Percentiles rank a stretch among this genome's conserved stretches.
These are phyloP conservation scores for Sminthurides aquaticus DNA, from an alignment of 2,888 invertebrate genomes.

Conservation along the genomic window DNA sequence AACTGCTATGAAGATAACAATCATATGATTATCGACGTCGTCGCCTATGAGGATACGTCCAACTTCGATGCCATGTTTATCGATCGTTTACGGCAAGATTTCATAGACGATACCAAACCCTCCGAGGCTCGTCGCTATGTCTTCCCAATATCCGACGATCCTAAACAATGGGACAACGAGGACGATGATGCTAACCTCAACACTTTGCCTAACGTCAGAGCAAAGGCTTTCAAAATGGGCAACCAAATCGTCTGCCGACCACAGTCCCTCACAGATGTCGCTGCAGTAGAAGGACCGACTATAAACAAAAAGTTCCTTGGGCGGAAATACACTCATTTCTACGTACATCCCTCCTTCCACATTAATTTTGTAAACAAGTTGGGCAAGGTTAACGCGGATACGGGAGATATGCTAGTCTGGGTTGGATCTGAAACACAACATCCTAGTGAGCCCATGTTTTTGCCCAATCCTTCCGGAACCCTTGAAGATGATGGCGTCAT, in stretches of 20 bases:
- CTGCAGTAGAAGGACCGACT: slow-evolving; percentile 50
- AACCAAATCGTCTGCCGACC: slow-evolving; percentile 40
- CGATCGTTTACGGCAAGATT: slow-evolving; percentile 7
- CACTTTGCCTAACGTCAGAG: slow-evolving; percentile 45
- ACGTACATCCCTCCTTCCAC: slow-evolving; percentile 48
- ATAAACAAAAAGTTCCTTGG: slow-evolving; percentile 47
- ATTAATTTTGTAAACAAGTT: slow-evolving; percentile 45
- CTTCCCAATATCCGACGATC: slow-evolving; percentile 15
- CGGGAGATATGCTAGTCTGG: slow-evolving; percentile 24
- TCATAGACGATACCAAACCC: slow-evolving; percentile 14
- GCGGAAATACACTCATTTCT: slow-evolving; percentile 50
- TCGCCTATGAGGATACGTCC: slow-evolving; percentile 34
- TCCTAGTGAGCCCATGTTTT: slow-evolving; percentile 50
- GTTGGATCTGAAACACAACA: slow-evolving; percentile 38
- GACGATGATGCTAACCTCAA: slow-evolving; percentile 42
- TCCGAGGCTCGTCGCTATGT: slow-evolving; percentile 14
- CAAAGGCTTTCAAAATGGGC: slow-evolving; percentile 46
- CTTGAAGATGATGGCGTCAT: slow-evolving; percentile 49
- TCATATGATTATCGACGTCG: slow-evolving; percentile 46
- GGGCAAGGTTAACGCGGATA: slow-evolving; percentile 35
- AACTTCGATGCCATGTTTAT: slow-evolving; percentile 19
- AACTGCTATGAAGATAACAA: slow-evolving; percentile 49
- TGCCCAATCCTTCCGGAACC: slow-evolving; percentile 47
- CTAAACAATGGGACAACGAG: slow-evolving; percentile 42
- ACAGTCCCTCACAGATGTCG: slow-evolving; percentile 39